phyloP scores from a whole-genome alignment of 2,888 invertebrate species.

The Xestia xanthographa region DNA sequence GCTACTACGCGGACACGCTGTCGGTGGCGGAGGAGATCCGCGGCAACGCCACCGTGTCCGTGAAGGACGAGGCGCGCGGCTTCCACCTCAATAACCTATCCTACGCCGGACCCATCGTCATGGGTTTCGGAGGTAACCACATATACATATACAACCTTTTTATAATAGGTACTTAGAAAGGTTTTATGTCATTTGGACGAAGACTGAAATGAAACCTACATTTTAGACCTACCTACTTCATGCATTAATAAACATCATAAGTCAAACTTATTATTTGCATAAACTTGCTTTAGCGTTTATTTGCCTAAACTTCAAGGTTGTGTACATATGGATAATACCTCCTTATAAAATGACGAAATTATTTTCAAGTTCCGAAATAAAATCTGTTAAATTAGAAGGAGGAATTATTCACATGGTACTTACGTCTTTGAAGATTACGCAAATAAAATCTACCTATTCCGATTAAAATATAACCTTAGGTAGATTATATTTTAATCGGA shows the following conservation, averaged over 20 bases:
- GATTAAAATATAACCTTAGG: too few species aligned
- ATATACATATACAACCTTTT: neutral
- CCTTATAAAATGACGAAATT: neutral
- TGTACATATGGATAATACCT: neutral
- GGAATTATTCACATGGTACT: neutral
- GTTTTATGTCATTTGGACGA: neutral
- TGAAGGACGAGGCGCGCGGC: slow-evolving; percentile 95
- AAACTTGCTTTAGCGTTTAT: too few species aligned
- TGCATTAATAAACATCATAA: neutral
- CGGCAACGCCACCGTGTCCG: slow-evolving; percentile 94
- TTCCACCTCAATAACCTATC: slow-evolving; percentile 97
- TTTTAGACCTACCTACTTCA: neutral
- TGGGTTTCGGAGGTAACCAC: slow-evolving; percentile 97
- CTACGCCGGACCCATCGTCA: slow-evolving; percentile 99
- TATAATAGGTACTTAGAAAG: neutral
- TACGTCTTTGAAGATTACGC: neutral
- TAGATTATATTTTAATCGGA: too few species aligned
- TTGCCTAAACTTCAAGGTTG: neutral
- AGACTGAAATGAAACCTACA: neutral
- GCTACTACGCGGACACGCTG: slow-evolving; percentile 95
- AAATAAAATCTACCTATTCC: neutral
- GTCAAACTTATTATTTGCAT: neutral
- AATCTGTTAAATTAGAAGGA: too few species aligned
- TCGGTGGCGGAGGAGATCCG: slow-evolving; percentile 94
- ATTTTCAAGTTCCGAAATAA: neutral